These are phyloP conservation scores for Pocota personata DNA, from an alignment of 2,888 invertebrate genomes.

Conservation along the genomic window DNA sequence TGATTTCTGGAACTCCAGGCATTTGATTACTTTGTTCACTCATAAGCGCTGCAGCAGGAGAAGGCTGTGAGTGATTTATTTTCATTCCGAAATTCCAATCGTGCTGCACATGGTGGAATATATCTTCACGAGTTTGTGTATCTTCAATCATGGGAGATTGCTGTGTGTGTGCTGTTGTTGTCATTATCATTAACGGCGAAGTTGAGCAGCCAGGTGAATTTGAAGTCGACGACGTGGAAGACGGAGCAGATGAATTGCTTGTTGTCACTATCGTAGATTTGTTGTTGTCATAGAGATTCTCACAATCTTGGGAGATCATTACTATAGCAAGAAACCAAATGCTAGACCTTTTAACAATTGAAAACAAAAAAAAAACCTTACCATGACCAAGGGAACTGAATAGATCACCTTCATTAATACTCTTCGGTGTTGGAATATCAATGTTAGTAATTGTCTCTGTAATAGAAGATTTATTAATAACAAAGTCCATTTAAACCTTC, in stretches of 20 bases:
- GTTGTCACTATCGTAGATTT: constrained; percentile 68
- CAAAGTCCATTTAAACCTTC: neutral
- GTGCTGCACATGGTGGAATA: constrained; percentile 81
- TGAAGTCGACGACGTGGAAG: constrained; percentile 76
- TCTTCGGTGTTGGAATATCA: constrained; percentile 58
- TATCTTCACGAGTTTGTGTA: constrained; percentile 75
- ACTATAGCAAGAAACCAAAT: constrained; percentile 9
- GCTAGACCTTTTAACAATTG: neutral
- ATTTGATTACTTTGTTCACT: constrained; percentile 52
- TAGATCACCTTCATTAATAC: constrained; percentile 76
- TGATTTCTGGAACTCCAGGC: constrained; percentile 46
- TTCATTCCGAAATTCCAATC: constrained; percentile 82
- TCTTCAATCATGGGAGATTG: constrained; percentile 63
- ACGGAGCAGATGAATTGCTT: constrained; percentile 75
- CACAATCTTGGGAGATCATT: constrained; percentile 76
- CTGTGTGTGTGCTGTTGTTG: constrained; percentile 76
- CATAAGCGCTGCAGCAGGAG: constrained; percentile 48
- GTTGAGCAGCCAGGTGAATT: constrained; percentile 77
- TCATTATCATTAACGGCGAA: constrained; percentile 73
- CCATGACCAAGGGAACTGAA: constrained; percentile 80
- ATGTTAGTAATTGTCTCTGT: constrained; percentile 54
- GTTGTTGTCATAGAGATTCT: constrained; percentile 77
- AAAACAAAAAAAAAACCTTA: constrained; percentile 66
- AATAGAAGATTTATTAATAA: constrained; percentile 9
- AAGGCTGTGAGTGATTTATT: constrained; percentile 47